Evolutionary conservation across 1,140 invertebrate species (phyloP).

Genomic region (Papilio polytes): DNA sequence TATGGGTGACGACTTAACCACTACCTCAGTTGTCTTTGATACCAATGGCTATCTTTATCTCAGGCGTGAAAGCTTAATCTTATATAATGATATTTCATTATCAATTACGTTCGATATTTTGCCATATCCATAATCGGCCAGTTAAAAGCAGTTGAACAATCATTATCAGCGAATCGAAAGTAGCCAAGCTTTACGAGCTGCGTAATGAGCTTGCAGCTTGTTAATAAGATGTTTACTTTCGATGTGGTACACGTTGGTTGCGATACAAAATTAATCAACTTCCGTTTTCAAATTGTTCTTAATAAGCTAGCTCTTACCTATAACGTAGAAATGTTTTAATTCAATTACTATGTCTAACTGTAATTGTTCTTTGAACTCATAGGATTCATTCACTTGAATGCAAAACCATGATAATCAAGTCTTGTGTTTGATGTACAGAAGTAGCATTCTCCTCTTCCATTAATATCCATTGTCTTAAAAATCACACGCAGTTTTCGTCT

Average conservation of each 20-base stretch:
- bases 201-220: constrained; percentile 27
- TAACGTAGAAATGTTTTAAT: background rate
- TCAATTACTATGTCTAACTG: background rate
- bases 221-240: constrained; percentile 33
- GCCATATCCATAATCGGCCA: constrained; percentile 7
- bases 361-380: background rate
- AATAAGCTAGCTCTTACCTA: background rate
- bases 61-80: constrained; percentile 5
- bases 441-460: background rate
- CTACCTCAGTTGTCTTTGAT: background rate
- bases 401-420: background rate
- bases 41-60: background rate
- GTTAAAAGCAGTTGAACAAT: constrained; percentile 32
- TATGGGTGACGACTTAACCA: background rate
- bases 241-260: background rate
- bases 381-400: background rate
- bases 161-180: constrained; percentile 29
- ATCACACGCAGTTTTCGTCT: background rate
- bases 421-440: background rate
- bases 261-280: constrained; percentile 8
- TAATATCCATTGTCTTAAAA: constrained; percentile 5
- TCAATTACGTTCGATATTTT: constrained; percentile 35
- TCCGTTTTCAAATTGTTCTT: background rate
- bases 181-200: background rate
- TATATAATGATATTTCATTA: constrained; percentile 7